Percentiles rank a stretch among this genome's conserved stretches.
Evolutionary conservation across 2,797 vertebrate species (phyloP).

Genomic region (Eidolon dupreanum): DNA sequence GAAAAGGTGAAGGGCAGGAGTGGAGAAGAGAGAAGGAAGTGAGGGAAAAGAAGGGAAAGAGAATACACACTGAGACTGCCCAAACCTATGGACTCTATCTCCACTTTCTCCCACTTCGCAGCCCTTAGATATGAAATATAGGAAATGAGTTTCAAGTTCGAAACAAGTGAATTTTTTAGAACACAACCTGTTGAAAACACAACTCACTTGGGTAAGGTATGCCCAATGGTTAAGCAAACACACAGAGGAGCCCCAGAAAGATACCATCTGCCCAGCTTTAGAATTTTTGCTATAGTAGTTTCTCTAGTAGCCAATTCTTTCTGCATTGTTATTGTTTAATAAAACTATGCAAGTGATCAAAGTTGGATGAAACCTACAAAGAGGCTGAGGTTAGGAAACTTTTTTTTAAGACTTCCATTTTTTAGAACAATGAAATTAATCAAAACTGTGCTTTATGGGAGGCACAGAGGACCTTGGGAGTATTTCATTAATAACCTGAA

Average conservation of each 20-base stretch:
- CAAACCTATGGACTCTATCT: background rate
- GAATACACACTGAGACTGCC: background rate
- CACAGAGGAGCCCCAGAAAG: conserved; percentile 44
- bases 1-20: background rate
- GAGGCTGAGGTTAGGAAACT: background rate
- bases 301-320: conserved; percentile 57
- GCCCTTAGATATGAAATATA: background rate
- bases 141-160: conserved; percentile 36
- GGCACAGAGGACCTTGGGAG: conserved; percentile 17
- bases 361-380: background rate
- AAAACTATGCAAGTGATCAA: conserved; percentile 15
- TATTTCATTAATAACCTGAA: conserved; percentile 13
- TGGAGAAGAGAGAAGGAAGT: background rate
- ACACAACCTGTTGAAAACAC: conserved; percentile 11
- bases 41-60: background rate
- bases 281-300: background rate
- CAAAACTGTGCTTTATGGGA: background rate
- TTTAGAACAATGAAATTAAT: conserved; percentile 28
- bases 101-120: background rate
- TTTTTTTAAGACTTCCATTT: conserved; percentile 9
- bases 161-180: background rate
- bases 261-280: conserved; percentile 54
- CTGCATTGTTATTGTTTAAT: conserved; percentile 19
- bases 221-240: background rate
- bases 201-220: background rate